Evolutionary conservation across 2,113 vertebrate genomes (phyloP).

Genomic region (Odobenus rosmarus): DNA sequence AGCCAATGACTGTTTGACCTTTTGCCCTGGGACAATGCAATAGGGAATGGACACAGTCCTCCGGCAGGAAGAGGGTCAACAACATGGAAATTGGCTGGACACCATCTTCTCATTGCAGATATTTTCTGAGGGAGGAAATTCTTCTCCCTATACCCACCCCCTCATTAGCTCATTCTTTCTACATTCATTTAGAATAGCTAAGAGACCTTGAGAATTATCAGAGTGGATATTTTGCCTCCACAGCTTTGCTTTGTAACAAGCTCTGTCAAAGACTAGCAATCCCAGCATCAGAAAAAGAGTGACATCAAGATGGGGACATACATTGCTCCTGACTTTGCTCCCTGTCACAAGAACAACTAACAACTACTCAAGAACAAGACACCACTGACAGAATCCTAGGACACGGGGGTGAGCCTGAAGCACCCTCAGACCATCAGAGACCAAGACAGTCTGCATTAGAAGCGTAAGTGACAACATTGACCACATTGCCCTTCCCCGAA

Average conservation of each 20-base stretch:
- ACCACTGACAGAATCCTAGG: neutral
- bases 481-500: no score
- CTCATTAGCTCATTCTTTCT: slow-evolving; percentile 58
- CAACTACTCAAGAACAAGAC: neutral
- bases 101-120: neutral
- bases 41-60: slow-evolving; percentile 8
- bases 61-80: slow-evolving; percentile 60
- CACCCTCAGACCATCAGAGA: neutral
- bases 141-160: neutral
- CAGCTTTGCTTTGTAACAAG: neutral
- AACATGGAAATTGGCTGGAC: slow-evolving; percentile 39
- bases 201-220: neutral
- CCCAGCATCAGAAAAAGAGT: neutral
- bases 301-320: neutral
- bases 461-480: neutral
- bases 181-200: neutral
- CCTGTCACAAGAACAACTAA: neutral
- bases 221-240: neutral
- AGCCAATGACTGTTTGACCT: slow-evolving; percentile 67
- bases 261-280: neutral
- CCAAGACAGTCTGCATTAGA: neutral
- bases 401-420: neutral
- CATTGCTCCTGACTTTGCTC: neutral
- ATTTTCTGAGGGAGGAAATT: slow-evolving; percentile 59
- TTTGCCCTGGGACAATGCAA: slow-evolving; percentile 48